phyloP scores from a whole-genome alignment of 1,140 invertebrate species.

The Reticulitermes speratus region DNA sequence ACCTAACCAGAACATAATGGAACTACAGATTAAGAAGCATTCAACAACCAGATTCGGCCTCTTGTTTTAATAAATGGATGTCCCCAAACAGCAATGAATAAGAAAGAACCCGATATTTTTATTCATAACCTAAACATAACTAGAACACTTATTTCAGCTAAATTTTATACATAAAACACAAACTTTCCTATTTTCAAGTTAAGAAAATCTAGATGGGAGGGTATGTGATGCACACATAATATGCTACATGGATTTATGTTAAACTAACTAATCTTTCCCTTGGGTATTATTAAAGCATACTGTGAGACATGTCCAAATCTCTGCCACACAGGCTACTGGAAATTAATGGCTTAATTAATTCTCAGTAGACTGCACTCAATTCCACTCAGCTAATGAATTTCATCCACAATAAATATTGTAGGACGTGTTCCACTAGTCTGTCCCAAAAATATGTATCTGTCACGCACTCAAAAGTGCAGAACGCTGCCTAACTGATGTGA shows the following conservation, averaged over 20 bases:
- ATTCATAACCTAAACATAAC: no score
- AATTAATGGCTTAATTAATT: conserved; percentile 10
- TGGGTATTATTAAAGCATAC: conserved; percentile 12
- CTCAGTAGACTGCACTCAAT: neutral
- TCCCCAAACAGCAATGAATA: no score
- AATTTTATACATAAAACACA: no score
- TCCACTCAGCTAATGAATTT: neutral
- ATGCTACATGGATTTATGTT: neutral
- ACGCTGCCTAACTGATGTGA: no score
- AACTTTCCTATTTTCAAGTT: neutral
- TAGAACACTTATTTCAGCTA: no score
- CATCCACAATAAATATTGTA: neutral
- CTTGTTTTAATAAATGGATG: no score
- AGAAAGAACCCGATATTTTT: no score
- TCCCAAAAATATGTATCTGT: no score
- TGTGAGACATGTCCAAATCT: neutral
- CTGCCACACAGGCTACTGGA: neutral
- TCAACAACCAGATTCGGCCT: no score
- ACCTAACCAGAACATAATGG: no score
- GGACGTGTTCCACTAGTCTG: neutral
- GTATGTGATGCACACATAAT: neutral
- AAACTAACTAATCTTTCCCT: conserved; percentile 1
- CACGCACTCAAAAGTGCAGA: no score
- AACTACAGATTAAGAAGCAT: no score
- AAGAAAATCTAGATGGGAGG: neutral